A percentile compares a stretch with the other conserved stretches of the same genome.
Conservation (phyloP, 2,888 invertebrate genomes). For the Idaea straminata region DNA sequence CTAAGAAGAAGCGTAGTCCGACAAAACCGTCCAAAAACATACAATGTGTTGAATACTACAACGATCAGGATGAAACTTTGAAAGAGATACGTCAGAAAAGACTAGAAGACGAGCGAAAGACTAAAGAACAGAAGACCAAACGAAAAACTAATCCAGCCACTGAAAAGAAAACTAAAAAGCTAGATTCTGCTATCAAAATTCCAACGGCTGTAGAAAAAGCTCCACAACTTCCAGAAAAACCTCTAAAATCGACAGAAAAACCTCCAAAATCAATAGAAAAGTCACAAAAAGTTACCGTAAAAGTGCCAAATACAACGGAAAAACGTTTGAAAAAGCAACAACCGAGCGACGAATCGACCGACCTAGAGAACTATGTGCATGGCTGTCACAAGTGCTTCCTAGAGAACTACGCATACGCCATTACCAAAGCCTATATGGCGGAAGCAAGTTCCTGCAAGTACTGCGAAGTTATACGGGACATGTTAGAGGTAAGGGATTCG, state of each 20-base stretch:
- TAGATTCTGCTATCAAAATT: neutral
- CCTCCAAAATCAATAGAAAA: slow-evolving; percentile 59
- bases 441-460: slow-evolving; percentile 70
- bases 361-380: slow-evolving; percentile 60
- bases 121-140: slow-evolving; percentile 55
- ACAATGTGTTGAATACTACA: slow-evolving; percentile 80
- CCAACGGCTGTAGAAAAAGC: neutral
- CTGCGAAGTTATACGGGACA: slow-evolving; percentile 73
- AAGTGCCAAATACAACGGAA: slow-evolving; percentile 56
- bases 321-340: slow-evolving; percentile 53
- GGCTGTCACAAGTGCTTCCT: slow-evolving; percentile 76
- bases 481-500: slow-evolving; percentile 46
- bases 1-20: slow-evolving; percentile 63
- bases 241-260: slow-evolving; percentile 38
- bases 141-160: neutral
- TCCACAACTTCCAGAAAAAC: neutral
- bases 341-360: slow-evolving; percentile 71
- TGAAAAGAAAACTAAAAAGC: neutral
- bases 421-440: slow-evolving; percentile 69
- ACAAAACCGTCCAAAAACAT: slow-evolving; percentile 64
- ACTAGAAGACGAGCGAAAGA: slow-evolving; percentile 57
- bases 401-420: slow-evolving; percentile 72
- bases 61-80: slow-evolving; percentile 82
- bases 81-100: slow-evolving; percentile 71
- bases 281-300: slow-evolving; percentile 58